phyloP scores from a whole-genome alignment of 2,113 vertebrate genomes.

The Gallinago media region DNA sequence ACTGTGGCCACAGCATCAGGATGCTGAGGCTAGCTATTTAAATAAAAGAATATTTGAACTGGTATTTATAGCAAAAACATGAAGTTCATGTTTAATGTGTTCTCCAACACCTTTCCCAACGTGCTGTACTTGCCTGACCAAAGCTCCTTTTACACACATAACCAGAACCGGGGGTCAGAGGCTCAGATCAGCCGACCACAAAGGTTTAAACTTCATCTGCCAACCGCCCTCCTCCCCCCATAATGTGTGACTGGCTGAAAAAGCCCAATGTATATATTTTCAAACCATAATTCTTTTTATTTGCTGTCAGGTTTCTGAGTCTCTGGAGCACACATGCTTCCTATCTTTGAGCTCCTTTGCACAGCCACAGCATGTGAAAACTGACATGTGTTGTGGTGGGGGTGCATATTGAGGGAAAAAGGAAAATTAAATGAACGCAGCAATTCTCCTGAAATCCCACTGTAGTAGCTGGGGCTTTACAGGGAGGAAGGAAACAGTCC shows the following conservation, averaged over 20 bases:
- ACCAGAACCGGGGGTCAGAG: not conserved
- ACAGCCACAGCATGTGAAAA: not conserved
- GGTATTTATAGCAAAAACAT: not conserved
- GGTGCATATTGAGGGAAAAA: not conserved
- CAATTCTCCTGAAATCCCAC: not conserved
- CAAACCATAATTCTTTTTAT: constrained; percentile 23
- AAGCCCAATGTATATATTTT: not conserved
- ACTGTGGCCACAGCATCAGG: not conserved
- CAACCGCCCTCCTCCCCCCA: not conserved
- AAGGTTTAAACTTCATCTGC: not conserved
- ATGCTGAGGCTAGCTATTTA: not conserved
- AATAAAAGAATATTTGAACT: not conserved
- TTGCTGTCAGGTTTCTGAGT: constrained; percentile 20
- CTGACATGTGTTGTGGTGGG: not conserved
- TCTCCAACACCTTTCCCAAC: not conserved
- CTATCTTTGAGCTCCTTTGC: constrained; percentile 7
- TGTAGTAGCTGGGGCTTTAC: not conserved
- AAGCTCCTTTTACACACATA: not conserved
- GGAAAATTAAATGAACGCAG: not conserved
- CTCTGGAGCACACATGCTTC: constrained; percentile 43
- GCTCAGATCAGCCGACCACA: not conserved
- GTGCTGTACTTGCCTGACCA: not conserved
- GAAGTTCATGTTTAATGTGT: not conserved
- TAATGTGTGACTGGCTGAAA: not conserved
- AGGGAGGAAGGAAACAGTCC: not conserved